phyloP scores from a whole-genome alignment of 2,113 vertebrate genomes.

The Upupa epops region DNA sequence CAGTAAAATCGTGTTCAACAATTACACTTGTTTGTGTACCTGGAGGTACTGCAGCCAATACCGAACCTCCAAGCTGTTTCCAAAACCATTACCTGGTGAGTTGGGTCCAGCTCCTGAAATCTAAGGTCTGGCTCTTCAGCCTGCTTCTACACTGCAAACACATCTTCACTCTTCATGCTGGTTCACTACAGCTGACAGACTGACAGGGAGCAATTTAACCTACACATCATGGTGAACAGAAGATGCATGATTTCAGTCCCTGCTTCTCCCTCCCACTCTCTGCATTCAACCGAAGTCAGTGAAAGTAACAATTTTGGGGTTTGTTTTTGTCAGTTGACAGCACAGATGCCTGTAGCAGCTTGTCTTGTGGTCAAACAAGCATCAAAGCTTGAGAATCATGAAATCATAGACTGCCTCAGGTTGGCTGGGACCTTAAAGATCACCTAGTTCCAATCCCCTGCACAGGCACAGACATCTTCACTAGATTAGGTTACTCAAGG shows the following conservation, averaged over 20 bases:
- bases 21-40: background rate
- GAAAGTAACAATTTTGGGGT: background rate
- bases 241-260: background rate
- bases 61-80: background rate
- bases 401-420: too few species aligned
- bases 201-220: background rate
- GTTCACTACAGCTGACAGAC: background rate
- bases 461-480: too few species aligned
- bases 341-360: background rate
- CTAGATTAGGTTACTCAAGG: too few species aligned
- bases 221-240: background rate
- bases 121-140: background rate
- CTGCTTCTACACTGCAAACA: fast-evolving
- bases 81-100: background rate
- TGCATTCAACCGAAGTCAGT: fast-evolving
- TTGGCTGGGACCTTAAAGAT: too few species aligned
- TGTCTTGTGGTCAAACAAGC: background rate
- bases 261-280: background rate
- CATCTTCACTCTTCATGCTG: background rate
- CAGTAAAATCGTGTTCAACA: background rate
- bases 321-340: background rate
- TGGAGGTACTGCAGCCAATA: background rate
- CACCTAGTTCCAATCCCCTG: too few species aligned
- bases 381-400: background rate
- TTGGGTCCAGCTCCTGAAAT: background rate